Evolutionary conservation across 2,113 vertebrate species (phyloP).

Genomic region (Acanthochromis polyacanthus): DNA sequence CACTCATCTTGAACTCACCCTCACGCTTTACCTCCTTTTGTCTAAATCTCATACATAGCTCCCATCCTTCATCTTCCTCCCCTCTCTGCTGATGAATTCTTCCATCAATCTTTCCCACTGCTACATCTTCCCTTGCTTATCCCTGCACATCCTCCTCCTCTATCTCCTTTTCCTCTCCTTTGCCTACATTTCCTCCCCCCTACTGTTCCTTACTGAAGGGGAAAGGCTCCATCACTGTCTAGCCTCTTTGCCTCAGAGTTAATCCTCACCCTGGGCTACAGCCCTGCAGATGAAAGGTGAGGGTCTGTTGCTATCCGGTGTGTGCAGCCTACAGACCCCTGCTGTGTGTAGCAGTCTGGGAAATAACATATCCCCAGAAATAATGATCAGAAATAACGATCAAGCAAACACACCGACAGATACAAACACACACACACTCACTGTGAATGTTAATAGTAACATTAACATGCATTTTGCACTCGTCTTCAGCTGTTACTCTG

Average conservation of each 20-base stretch:
- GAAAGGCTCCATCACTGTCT: constrained; percentile 62
- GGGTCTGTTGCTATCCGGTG: constrained; percentile 60
- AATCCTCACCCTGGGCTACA: constrained; percentile 76
- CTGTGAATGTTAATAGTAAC: constrained; percentile 42
- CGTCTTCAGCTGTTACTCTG: constrained; percentile 25
- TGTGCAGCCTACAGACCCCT: constrained; percentile 53
- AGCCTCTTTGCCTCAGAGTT: constrained; percentile 56
- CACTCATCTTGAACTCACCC: constrained; percentile 50
- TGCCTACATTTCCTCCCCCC: constrained; percentile 41
- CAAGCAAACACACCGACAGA: constrained; percentile 47
- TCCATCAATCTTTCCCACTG: constrained; percentile 51
- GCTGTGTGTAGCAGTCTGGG: constrained; percentile 61
- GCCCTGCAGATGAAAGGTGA: constrained; percentile 77
- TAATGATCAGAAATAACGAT: constrained; percentile 65
- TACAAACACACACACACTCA: constrained; percentile 2
- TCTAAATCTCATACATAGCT: constrained; percentile 51
- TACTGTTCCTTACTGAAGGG: constrained; percentile 42
- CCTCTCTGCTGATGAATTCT: constrained; percentile 36
- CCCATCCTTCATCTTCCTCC: constrained; percentile 45
- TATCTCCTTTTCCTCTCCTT: constrained; percentile 6
- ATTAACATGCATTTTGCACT: constrained; percentile 41
- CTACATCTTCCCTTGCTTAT: constrained; percentile 26
- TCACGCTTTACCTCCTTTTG: constrained; percentile 37
- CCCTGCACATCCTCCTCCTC: constrained; percentile 32
- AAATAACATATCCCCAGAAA: constrained; percentile 59